phyloP scores from a whole-genome alignment of 2,113 vertebrate genomes.

The Crypturellus undulatus region DNA sequence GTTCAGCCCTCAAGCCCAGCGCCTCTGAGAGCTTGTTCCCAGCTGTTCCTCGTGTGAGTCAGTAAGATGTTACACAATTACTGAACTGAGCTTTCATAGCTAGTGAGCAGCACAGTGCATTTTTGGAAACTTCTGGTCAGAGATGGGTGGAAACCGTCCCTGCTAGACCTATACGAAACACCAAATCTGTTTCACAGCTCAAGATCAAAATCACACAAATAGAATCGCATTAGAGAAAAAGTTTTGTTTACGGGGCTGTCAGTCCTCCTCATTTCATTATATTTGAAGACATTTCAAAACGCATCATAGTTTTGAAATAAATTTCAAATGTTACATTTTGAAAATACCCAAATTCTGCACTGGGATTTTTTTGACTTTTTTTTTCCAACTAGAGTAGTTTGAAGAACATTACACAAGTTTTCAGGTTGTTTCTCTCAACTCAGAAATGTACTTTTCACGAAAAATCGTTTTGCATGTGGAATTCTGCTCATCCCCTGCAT shows the following conservation, averaged over 20 bases:
- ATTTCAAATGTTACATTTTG: background rate
- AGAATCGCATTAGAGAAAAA: background rate
- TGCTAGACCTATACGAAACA: background rate
- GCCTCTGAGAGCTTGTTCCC: background rate
- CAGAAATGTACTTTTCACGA: background rate
- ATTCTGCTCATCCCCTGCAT: background rate
- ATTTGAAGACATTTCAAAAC: background rate
- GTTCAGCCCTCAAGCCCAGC: background rate
- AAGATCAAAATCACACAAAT: background rate
- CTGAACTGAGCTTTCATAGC: background rate
- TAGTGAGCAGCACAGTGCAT: background rate
- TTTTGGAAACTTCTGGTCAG: background rate
- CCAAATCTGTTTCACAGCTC: background rate
- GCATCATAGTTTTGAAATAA: background rate
- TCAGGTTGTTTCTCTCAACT: background rate
- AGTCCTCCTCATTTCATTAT: background rate
- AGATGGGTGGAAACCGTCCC: background rate
- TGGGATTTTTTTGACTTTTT: background rate
- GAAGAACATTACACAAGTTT: background rate
- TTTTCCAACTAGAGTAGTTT: background rate
- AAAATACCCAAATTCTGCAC: background rate
- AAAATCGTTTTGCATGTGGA: background rate
- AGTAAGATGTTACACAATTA: rapidly evolving
- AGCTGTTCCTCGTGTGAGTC: background rate
- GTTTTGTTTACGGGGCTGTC: background rate